phyloP scores from a whole-genome alignment of 2,113 vertebrate genomes.

The Notothenia coriiceps region DNA sequence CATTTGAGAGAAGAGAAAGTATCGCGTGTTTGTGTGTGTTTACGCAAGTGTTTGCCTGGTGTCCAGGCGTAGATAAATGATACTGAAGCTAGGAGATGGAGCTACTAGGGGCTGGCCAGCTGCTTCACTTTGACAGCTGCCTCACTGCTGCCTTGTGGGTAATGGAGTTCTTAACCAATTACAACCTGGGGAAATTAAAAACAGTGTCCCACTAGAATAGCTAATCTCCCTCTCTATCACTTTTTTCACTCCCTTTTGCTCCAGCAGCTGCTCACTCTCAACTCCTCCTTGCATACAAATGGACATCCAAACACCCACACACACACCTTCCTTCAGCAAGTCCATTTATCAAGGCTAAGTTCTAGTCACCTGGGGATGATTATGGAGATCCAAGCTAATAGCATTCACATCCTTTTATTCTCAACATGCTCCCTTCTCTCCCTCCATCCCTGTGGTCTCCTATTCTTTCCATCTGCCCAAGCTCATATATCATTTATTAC shows the following conservation, averaged over 20 bases:
- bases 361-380: constrained; percentile 80
- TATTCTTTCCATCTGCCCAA: constrained; percentile 66
- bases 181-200: constrained; percentile 82
- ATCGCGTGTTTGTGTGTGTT: neutral
- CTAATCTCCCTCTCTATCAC: constrained; percentile 69
- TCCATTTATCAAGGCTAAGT: constrained; percentile 83
- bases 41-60: neutral
- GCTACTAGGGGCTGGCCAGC: constrained; percentile 72
- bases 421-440: constrained; percentile 59
- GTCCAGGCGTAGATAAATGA: constrained; percentile 74
- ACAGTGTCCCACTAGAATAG: constrained; percentile 70
- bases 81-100: constrained; percentile 51
- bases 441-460: constrained; percentile 74
- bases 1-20: neutral
- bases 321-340: constrained; percentile 54
- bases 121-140: constrained; percentile 78
- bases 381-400: constrained; percentile 80
- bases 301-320: constrained; percentile 34
- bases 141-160: constrained; percentile 75
- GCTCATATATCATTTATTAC: constrained; percentile 68
- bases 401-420: constrained; percentile 74
- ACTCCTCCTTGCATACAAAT: constrained; percentile 54
- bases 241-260: constrained; percentile 45
- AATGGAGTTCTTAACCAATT: constrained; percentile 82
- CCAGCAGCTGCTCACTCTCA: constrained; percentile 68